Evolutionary conservation across 2,113 vertebrate species (phyloP), one percentile per base, ranked within the genome.

Genomic region (Octodon degus): DNA sequence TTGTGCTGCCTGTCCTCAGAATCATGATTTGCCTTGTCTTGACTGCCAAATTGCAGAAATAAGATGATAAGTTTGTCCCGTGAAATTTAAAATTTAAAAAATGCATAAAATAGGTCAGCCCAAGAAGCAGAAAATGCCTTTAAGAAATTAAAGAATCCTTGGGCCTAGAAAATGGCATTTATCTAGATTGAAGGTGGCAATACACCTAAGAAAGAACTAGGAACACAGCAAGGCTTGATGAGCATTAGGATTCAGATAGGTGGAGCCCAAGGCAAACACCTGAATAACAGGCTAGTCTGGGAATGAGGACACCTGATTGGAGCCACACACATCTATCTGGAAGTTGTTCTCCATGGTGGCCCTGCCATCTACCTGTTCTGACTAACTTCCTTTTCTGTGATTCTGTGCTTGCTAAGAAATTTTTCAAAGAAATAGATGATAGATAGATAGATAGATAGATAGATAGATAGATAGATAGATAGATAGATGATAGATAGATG

Each of bases 81-180:
- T 96, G 27, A 91, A 82, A 93, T 24, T 50, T 58, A 93, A 90
- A 94, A 80, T 80, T n/a, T 34, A 14, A 88, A 92, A 96, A 76
- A 6, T 22, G 34, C 63, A 50, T 74, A 24, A 50, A 86, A 62
- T 30, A 93, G 16, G 25, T 68, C 17, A 79, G 7, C 65, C 24
- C 40, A 58, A 16, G 24, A 67, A 91, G 83, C 43, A 85, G 47
- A 85, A 7, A 58, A 47, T 55, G 27, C 3, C 1, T 10, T 83
- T 84, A 93, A 58, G 17, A 87, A 5, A 90, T 0, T 62, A 0
- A 91, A 85, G 43, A n/a, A 20, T 85, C 80, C 74, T 93, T 27
- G 43, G 40, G 10, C 14, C 32, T 65, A 12, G 16, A 92, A 79
- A 32, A 22, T 37, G 37, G 24, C 84, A 63, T 47, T 53, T 84